A percentile compares a stretch with the other conserved stretches of the same genome.
Evolutionary conservation across 2,113 vertebrate species (phyloP).

Genomic region (Pogonocichla stellata): DNA sequence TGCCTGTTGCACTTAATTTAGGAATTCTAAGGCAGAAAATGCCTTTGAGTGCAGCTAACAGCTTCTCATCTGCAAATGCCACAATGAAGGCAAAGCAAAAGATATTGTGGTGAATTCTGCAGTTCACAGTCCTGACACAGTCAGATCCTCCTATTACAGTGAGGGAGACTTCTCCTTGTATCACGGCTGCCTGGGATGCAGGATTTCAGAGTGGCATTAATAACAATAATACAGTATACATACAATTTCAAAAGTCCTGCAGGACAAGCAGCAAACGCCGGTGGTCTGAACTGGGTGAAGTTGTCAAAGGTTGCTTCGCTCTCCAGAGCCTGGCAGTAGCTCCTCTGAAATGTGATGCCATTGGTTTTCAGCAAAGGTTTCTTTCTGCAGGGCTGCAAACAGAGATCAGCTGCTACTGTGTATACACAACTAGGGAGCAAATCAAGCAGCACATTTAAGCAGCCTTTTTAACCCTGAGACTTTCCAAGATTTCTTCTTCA

Average conservation of each 20-base stretch:
- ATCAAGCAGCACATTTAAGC: constrained; percentile 78
- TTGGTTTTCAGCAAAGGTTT: constrained; percentile 84
- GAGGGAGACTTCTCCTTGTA: neutral
- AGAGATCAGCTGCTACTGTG: constrained; percentile 83
- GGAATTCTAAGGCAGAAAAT: neutral
- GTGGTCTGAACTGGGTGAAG: constrained; percentile 69
- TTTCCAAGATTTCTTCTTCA: constrained; percentile 80
- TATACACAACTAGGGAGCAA: constrained; percentile 79
- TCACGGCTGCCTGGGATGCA: neutral
- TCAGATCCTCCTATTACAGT: neutral
- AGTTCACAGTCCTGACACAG: constrained; percentile 36
- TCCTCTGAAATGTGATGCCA: constrained; percentile 88
- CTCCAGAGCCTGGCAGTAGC: constrained; percentile 83
- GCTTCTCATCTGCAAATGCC: constrained; percentile 39
- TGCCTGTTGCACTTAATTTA: neutral
- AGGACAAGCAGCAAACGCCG: constrained; percentile 26
- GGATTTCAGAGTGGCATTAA: neutral
- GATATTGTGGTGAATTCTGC: constrained; percentile 23
- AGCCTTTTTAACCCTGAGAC: constrained; percentile 79
- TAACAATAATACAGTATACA: constrained; percentile 4
- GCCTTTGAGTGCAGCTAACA: neutral
- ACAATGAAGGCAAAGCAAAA: constrained; percentile 38
- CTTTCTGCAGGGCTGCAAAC: constrained; percentile 87
- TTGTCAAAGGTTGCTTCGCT: constrained; percentile 79
- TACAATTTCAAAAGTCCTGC: neutral